Conservation (phyloP, 1,140 invertebrate genomes). For the Drosophila arawakana region DNA sequence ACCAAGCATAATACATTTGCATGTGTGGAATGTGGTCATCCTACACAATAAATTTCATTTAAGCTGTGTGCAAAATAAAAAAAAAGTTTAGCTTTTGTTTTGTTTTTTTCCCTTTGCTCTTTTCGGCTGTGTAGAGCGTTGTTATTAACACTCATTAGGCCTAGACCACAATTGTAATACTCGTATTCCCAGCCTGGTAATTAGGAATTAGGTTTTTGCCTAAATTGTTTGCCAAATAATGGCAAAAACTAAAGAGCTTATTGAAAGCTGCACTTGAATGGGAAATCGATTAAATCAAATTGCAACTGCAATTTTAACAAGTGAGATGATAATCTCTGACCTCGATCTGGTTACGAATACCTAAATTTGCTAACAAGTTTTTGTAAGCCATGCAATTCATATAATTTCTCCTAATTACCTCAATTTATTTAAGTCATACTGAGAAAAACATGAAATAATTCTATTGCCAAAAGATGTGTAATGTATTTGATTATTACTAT, state of each 20-base stretch:
- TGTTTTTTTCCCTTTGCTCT: slow-evolving; percentile 1
- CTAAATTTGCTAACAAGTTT: too few relatives aligned
- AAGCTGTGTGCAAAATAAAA: slow-evolving; percentile 46
- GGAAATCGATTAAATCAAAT: not conserved
- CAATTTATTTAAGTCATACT: too few relatives aligned
- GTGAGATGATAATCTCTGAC: too few relatives aligned
- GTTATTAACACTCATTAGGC: slow-evolving; percentile 64
- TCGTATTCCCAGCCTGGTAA: slow-evolving; percentile 15
- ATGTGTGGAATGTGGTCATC: slow-evolving; percentile 49
- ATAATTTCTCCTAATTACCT: too few relatives aligned
- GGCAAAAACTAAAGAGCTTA: not conserved
- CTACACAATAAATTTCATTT: slow-evolving; percentile 75
- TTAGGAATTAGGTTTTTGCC: slow-evolving; percentile 14
- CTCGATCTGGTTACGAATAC: too few relatives aligned
- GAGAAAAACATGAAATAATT: slow-evolving; percentile 2
- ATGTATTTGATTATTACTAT: slow-evolving; percentile 15
- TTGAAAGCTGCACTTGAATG: not conserved
- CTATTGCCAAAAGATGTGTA: not conserved
- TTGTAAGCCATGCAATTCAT: too few relatives aligned
- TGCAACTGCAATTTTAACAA: not conserved
- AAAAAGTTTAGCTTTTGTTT: slow-evolving; percentile 53
- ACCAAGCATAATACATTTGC: slow-evolving; percentile 65
- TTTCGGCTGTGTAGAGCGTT: slow-evolving; percentile 13
- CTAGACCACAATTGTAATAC: slow-evolving; percentile 10
- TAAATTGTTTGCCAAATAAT: not conserved